Evolutionary conservation across 1,140 invertebrate species (phyloP), one percentile per base, ranked within the genome.

Genomic region (Listronotus oregonensis): DNA sequence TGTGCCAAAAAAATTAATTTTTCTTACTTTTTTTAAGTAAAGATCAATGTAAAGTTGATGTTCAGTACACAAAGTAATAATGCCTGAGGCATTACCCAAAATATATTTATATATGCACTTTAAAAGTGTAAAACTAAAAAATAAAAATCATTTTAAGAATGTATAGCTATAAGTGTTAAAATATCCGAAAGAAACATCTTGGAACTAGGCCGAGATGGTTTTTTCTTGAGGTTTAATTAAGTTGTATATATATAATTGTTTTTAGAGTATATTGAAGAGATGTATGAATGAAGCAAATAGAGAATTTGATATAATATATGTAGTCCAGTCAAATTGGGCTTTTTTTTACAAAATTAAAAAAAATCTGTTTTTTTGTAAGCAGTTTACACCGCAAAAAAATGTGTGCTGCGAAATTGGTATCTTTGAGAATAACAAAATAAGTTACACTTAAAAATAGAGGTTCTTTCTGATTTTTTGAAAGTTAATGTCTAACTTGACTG

Each of bases 71-170:
- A 67, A 42, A 59, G 27, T 69, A 58, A 52, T 57, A 52, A 77
- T 77, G 75, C 71, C 75, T 70, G 74, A 51, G 75, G 72, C 75
- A 77, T 77, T 62, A 63, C 12, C 52, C 27, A 58, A 15, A 51
- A 61, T n/a, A 65, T 57, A 40, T 66, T 50, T 61, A 58, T 68
- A 70, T 61, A 67, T 73, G 64, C 75, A 77, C 75, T 77, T 77
- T 72, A 75, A 51, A 77, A 77, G 75, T 77, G 75, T 67, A 70
- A 55, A 56, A 74, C 69, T 75, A 73, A 68, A 64, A 59, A 58
- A 37, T 17, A 55, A 14, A 67, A 69, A 71, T 63, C 60, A 68
- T 63, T 66, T 71, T 71, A 73, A 68, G 71, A 64, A 70, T 73
- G 71, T 73, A 74, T 71, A 74, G 70, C 40, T 66, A 62, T 73